Evolutionary conservation across 2,113 vertebrate genomes (phyloP).

Genomic region (Gadus macrocephalus): DNA sequence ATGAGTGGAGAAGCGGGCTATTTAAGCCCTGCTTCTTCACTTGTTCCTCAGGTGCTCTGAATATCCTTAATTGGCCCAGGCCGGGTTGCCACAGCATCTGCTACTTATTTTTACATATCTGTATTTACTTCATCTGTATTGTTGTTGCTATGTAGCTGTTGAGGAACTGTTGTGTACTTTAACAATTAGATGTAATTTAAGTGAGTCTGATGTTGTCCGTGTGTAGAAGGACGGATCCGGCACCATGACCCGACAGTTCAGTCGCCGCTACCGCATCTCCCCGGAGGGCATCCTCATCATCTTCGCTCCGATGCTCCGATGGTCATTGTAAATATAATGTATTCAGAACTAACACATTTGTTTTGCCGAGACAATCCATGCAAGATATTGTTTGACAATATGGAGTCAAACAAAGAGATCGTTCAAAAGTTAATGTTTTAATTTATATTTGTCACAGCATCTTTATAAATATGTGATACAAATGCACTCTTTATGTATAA

Average conservation of each 20-base stretch:
- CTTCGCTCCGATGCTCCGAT: constrained; percentile 63
- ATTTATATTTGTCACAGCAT: constrained; percentile 48
- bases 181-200: no score
- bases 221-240: constrained; percentile 60
- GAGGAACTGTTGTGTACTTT: no score
- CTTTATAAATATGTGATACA: constrained; percentile 30
- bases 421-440: constrained; percentile 20
- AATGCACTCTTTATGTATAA: constrained; percentile 52
- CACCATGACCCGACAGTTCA: constrained; percentile 70
- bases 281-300: constrained; percentile 71
- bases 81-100: no score
- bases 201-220: not conserved
- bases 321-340: constrained; percentile 60
- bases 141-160: no score
- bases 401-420: constrained; percentile 1
- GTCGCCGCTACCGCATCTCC: constrained; percentile 70
- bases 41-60: no score
- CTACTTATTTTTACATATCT: no score
- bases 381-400: constrained; percentile 38
- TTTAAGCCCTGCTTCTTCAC: no score
- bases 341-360: constrained; percentile 17
- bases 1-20: no score
- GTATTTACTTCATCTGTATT: no score
- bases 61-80: no score
- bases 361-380: constrained; percentile 27